phyloP scores from a whole-genome alignment of 2,888 invertebrate genomes.

The Calliopum simillimum region DNA sequence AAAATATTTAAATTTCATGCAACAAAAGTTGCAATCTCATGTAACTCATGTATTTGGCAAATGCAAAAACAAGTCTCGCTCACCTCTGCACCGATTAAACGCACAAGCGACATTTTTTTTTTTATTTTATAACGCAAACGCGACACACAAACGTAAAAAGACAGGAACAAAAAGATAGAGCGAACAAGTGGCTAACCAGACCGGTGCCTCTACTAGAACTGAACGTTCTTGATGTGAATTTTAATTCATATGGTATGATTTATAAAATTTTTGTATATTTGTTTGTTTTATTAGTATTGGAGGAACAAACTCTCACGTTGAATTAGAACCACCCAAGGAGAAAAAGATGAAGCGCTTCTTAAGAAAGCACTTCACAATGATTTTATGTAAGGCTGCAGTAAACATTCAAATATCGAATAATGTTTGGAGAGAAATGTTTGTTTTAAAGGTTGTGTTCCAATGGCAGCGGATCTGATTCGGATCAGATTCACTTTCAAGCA shows the following conservation, averaged over 20 bases:
- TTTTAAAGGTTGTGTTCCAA: too few species aligned
- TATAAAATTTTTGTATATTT: too few species aligned
- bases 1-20: background rate
- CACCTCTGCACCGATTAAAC: conserved; percentile 63
- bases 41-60: conserved; percentile 1
- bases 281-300: too few species aligned
- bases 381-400: too few species aligned
- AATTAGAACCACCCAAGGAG: too few species aligned
- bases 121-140: conserved; percentile 24
- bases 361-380: too few species aligned
- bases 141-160: conserved; percentile 11
- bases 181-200: conserved; percentile 43
- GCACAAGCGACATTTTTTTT: conserved; percentile 59
- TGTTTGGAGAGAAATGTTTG: too few species aligned
- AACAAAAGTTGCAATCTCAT: conserved; percentile 19
- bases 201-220: conserved; percentile 60
- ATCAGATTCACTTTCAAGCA: too few species aligned
- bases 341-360: too few species aligned
- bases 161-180: conserved; percentile 29
- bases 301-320: too few species aligned
- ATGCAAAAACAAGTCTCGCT: conserved; percentile 41
- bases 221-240: conserved; percentile 41
- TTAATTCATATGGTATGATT: conserved; percentile 19
- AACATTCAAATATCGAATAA: too few species aligned
- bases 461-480: too few species aligned